A percentile compares a stretch with the other conserved stretches of the same genome.
Conservation (phyloP, 2,888 invertebrate genomes). For the Papilio gigon region DNA sequence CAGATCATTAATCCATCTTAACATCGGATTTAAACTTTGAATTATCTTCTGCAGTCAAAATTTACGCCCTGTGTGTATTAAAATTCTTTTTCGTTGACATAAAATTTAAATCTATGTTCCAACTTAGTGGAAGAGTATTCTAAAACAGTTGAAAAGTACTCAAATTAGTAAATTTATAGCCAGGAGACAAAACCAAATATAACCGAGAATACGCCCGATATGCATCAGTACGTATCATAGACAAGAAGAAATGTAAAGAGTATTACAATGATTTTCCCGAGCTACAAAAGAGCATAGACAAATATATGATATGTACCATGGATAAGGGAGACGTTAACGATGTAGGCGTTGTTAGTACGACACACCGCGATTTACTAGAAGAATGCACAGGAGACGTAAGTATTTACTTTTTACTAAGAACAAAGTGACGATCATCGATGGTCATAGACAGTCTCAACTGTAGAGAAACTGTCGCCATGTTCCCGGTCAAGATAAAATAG, state of each 20-base stretch:
- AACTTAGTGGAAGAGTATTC: not conserved
- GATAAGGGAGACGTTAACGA: slow-evolving; percentile 49
- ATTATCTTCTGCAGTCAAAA: no score
- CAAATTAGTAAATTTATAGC: slow-evolving; percentile 45
- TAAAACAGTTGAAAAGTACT: not conserved
- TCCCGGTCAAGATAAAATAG: no score
- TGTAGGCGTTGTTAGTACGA: slow-evolving; percentile 30
- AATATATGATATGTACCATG: slow-evolving; percentile 57
- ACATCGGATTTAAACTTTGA: no score
- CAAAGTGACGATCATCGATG: no score
- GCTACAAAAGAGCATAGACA: slow-evolving; percentile 49
- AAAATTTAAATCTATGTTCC: no score
- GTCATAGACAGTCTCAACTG: no score
- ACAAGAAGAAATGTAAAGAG: slow-evolving; percentile 50
- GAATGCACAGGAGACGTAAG: slow-evolving; percentile 42
- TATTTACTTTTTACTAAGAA: not conserved
- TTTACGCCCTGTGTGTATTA: no score
- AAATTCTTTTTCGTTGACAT: no score
- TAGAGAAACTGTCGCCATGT: no score
- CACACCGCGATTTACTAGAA: slow-evolving; percentile 30
- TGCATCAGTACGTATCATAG: slow-evolving; percentile 47
- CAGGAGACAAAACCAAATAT: slow-evolving; percentile 45
- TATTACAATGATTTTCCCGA: slow-evolving; percentile 45
- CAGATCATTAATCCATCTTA: no score
- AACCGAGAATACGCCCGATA: slow-evolving; percentile 49